A percentile compares a stretch with the other conserved stretches of the same genome.
Conservation (phyloP, 2,797 vertebrate genomes). For the Labeo calbasu region DNA sequence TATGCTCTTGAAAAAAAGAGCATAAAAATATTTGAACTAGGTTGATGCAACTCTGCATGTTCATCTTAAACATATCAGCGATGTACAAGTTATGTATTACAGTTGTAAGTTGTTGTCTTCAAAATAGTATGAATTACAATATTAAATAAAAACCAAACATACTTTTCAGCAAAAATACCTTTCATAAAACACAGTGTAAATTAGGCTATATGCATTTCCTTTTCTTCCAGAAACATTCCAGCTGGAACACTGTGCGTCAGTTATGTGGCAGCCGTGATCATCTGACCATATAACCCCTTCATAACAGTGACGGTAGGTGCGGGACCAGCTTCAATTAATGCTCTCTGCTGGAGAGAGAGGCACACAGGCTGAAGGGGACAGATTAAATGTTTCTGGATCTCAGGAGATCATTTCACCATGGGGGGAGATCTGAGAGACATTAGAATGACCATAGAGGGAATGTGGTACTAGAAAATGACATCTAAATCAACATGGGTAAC, state of each 20-base stretch:
- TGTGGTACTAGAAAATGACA: background rate
- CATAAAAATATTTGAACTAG: no score
- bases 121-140: background rate
- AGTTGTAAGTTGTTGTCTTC: background rate
- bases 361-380: conserved; percentile 35
- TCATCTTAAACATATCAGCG: background rate
- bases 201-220: background rate
- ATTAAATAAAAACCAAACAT: background rate
- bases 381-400: conserved; percentile 41
- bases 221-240: background rate
- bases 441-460: background rate
- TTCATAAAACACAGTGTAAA: background rate
- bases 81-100: background rate
- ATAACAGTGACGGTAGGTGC: conserved; percentile 7
- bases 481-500: conserved; percentile 18
- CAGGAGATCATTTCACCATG: conserved; percentile 50
- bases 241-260: background rate
- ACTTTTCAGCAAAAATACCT: background rate
- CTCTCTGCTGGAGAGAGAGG: conserved; percentile 45
- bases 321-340: conserved; percentile 44
- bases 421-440: conserved; percentile 14
- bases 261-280: background rate
- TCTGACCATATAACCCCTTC: conserved; percentile 20
- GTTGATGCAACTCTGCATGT: background rate
- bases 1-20: background rate